phyloP scores from a whole-genome alignment of 2,797 vertebrate genomes.

The Lerista edwardsae region DNA sequence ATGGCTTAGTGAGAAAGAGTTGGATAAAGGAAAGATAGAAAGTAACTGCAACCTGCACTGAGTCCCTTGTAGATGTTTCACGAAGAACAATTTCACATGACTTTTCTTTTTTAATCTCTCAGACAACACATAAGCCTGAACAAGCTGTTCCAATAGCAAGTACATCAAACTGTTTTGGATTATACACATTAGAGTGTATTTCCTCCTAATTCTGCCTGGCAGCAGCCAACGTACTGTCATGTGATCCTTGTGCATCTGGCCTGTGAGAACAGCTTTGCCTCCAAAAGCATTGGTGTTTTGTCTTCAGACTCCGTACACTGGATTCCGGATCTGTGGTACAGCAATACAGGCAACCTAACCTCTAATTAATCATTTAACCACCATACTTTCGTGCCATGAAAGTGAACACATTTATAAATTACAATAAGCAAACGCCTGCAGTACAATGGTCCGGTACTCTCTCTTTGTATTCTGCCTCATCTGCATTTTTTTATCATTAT shows the following conservation, averaged over 20 bases:
- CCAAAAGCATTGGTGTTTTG: constrained; percentile 5
- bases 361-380: background rate
- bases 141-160: constrained; percentile 36
- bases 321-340: background rate
- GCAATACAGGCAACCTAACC: background rate
- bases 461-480: background rate
- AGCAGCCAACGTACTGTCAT: constrained; percentile 5
- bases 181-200: constrained; percentile 26
- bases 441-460: background rate
- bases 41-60: background rate
- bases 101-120: constrained; percentile 40
- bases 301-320: background rate
- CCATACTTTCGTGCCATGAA: background rate
- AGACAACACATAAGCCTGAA: constrained; percentile 16
- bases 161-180: constrained; percentile 33
- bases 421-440: background rate
- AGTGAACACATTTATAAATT: background rate
- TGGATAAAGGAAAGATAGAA: background rate
- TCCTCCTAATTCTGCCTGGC: constrained; percentile 41
- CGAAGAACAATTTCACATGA: constrained; percentile 22
- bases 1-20: background rate
- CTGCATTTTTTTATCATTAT: background rate
- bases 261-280: constrained; percentile 14
- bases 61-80: background rate
- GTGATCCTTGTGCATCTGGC: constrained; percentile 34